Evolutionary conservation across 2,888 invertebrate genomes (phyloP).

Genomic region (Xylota segnis): DNA sequence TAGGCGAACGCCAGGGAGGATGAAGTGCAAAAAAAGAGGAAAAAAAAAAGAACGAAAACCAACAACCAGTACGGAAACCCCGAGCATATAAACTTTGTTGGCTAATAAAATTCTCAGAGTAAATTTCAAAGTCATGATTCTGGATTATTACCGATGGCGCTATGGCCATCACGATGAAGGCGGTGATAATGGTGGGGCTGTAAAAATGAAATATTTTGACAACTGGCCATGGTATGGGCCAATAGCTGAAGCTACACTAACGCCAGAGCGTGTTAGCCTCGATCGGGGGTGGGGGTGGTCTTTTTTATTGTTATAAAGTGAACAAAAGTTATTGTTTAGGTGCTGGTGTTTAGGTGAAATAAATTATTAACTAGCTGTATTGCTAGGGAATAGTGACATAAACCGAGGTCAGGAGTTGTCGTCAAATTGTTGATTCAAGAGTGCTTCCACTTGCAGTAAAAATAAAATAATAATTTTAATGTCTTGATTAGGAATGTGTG

Average conservation of each 20-base stretch:
- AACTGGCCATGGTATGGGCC: constrained; percentile 16
- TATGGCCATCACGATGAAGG: constrained; percentile 53
- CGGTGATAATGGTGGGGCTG: constrained; percentile 49
- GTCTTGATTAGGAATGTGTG: not conserved
- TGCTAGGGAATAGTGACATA: constrained; percentile 44
- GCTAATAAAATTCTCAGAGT: constrained; percentile 70
- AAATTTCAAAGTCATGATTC: constrained; percentile 64
- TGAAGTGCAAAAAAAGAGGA: not conserved
- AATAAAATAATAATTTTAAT: not conserved
- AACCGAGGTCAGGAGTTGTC: constrained; percentile 15
- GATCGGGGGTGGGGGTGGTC: not conserved
- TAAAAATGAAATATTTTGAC: constrained; percentile 46
- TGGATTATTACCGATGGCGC: constrained; percentile 58
- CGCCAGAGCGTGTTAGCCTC: constrained; percentile 8
- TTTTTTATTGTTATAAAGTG: constrained; percentile 31
- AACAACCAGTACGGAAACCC: constrained; percentile 15
- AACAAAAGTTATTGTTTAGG: constrained; percentile 29
- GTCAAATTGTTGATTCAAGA: constrained; percentile 6
- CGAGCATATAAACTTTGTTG: constrained; percentile 65
- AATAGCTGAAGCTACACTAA: too few relatives aligned
- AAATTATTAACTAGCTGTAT: constrained; percentile 40
- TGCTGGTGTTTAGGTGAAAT: constrained; percentile 2
- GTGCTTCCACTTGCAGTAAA: not conserved
- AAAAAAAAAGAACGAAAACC: constrained; percentile 12
- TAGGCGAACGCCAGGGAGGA: constrained; percentile 1